Base-by-base conservation (phyloP, 2,797 vertebrate genomes). In the Falco biarmicus region DNA sequence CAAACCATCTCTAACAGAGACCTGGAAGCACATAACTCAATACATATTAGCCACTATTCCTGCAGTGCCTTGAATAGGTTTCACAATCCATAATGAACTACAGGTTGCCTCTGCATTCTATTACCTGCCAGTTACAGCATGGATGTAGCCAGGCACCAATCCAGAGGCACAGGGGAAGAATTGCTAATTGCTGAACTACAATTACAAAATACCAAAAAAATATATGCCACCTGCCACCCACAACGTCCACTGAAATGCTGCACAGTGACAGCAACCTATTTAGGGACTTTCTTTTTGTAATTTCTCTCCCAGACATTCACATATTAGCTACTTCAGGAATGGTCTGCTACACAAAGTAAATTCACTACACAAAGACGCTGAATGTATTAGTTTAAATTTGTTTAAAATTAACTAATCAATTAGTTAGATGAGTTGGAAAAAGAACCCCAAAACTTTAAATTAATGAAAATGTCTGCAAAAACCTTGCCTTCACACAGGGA, bases 391-490 rank as follows among this genome's bases (percentile, higher is more conserved):
- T 41, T 41, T 15, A 50, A 24, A 39, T 77, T 53, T 32, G 19
- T 74, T 86, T 59, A 74, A 83, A 91, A 82, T 79, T 89, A 96
- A 89, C 34, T 24, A 50, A 50, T 13, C 31, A 16, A 43, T 53
- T 1, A 68, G 43, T 26, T 19, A 11, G 16, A 37, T 39, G 16
- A 56, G 19, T 68, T 77, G 29, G 26, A 34, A 91, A 91, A 84
- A 63, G 78, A 29, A 0, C 0, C 2, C 6, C 25, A 45, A 57
- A 69, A 60, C 8, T 63, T 80, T 11, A 80, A 81, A 59, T 51
- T 57, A 64, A 63, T 51, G 31, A 87, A 74, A 90, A 84, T 7
- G 2, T 29, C 31, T 32, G 16, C 48, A 79, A 57, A 85, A 95
- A 59, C 4, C 20, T 75, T 85, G 18, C 12, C 54, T 82, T 78